Evolutionary conservation across 1,140 invertebrate species (phyloP).

Genomic region (Mycetomoellerius zeteki): DNA sequence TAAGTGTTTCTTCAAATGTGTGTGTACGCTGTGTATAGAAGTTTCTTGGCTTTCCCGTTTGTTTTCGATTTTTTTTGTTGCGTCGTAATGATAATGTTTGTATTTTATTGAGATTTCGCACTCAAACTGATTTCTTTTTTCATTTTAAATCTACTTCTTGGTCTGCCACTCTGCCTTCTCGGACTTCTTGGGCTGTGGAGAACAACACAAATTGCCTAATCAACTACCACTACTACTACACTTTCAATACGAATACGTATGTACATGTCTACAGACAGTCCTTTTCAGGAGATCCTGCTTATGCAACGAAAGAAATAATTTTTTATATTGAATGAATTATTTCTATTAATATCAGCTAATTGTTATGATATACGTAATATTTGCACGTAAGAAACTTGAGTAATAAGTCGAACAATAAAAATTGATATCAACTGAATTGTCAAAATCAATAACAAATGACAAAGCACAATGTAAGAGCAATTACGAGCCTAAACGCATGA

Average conservation of each 20-base stretch:
- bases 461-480: neutral
- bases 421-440: neutral
- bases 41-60: conserved; percentile 37
- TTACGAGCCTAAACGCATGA: neutral
- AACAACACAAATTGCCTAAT: conserved; percentile 86
- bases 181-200: conserved; percentile 92
- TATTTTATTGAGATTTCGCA: conserved; percentile 51
- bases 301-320: neutral
- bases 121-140: conserved; percentile 47
- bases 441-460: neutral
- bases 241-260: conserved; percentile 62
- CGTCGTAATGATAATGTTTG: conserved; percentile 24
- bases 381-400: neutral
- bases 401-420: neutral
- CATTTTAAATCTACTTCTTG: conserved; percentile 89
- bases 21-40: conserved; percentile 43
- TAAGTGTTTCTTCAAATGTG: conserved; percentile 1
- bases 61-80: conserved; percentile 13
- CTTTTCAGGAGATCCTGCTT: conserved; percentile 59
- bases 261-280: conserved; percentile 40
- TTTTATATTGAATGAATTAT: neutral
- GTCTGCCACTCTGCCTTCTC: conserved; percentile 94
- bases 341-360: neutral
- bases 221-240: conserved; percentile 77
- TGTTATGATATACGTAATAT: neutral